Conservation (phyloP, 2,888 invertebrate genomes). For the Platynereis dumerilii region DNA sequence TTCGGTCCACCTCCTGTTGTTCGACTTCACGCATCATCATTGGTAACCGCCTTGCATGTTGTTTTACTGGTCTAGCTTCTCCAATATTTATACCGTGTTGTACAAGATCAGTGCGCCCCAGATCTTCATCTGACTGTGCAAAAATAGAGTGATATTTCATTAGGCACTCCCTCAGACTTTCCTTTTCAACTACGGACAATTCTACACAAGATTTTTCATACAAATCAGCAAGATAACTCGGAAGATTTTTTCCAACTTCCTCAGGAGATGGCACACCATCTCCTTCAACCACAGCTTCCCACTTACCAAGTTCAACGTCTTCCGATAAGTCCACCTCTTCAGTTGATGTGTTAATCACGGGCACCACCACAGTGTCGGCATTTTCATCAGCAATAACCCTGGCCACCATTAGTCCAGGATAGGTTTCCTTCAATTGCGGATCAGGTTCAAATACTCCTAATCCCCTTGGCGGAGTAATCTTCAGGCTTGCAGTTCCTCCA, state of each 20-base stretch:
- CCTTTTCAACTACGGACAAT: neutral
- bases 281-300: too few species aligned
- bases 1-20: neutral
- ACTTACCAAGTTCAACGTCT: too few species aligned
- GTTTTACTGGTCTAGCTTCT: slow-evolving; percentile 4
- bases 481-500: too few species aligned
- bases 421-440: too few species aligned
- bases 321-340: too few species aligned
- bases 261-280: too few species aligned
- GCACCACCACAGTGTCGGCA: neutral
- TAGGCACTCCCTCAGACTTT: neutral
- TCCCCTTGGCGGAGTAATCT: too few species aligned
- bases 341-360: too few species aligned
- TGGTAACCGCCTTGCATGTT: slow-evolving; percentile 10
- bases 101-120: slow-evolving; percentile 15
- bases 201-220: too few species aligned
- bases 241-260: neutral
- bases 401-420: neutral
- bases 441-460: too few species aligned
- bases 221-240: too few species aligned
- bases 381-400: neutral
- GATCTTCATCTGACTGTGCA: neutral
- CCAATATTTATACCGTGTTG: slow-evolving; percentile 12
- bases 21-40: neutral
- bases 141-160: slow-evolving; percentile 8